Evolutionary conservation across 2,888 invertebrate genomes (phyloP), one percentile per base, ranked within the genome.

Genomic region (Parnassius orleans): DNA sequence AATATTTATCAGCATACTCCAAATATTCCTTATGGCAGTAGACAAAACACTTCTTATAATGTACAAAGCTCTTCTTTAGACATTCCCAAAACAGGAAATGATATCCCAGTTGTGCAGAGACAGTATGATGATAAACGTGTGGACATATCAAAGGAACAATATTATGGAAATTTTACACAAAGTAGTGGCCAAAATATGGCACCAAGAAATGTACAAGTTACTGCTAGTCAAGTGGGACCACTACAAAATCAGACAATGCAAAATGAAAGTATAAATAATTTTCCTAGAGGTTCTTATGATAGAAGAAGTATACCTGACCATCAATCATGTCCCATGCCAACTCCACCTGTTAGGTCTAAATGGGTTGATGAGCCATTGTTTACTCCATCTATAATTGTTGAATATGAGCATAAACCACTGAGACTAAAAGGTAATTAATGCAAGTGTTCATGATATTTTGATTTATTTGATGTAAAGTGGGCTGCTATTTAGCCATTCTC

Each of bases 321-420:
- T 52, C 43, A 53, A 43, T 53, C 57, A 33, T 65, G 65, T 47
- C 65, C 69, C 42, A 65, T 61, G 12, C 70, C 64, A 53, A 60
- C 53, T 11, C 69, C 68, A 60, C 73, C 76, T 12, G 61, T 68
- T 24, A 77, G 69, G 65, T 77, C 74, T 2, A 75, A 83, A 66
- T 89, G 90, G 83, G 74, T 82, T 57, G 86, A 92, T 64, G 92
- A 92, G 68, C 91, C 91, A 65, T 81, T 93, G 72, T 86, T 91
- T 67, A 75, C 82, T 59, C 89, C 95, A 67, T 90, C 93, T 50
- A 91, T 93, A 74, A 93, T 95, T 68, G 93, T 95, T 72, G 95
- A 95, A 84, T 95, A 95, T 87, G 94, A 94, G 69, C 95, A 95
- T 80, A 94, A 93, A 79, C 87, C 93, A 66, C 79, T 92, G 52